Evolutionary conservation across 2,797 vertebrate species (phyloP), one percentile per base, ranked within the genome.

Genomic region (Takifugu rubripes): DNA sequence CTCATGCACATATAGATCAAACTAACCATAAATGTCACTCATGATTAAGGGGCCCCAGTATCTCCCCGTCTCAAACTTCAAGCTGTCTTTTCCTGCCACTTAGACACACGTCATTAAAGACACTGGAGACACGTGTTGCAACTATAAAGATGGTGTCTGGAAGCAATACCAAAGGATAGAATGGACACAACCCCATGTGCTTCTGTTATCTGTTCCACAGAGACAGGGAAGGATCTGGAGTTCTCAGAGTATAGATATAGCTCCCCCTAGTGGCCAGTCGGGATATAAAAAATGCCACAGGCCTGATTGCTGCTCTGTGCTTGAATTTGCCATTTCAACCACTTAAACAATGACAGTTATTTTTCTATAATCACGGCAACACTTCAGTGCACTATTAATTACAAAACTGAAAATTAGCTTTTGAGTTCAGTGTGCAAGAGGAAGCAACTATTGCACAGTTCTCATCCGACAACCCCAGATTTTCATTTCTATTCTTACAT

Each of bases 231-330:
- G 21, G 21, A 17, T 14, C 7, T 9, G 10, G 51, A 14, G 17
- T 9, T 68, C 1, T 51, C 15, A 25, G 46, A 46, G n/a, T 56
- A 21, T 15, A 54, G 26, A 3, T 33, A 1, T 4, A 17, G 63
- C 84, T 21, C 82, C 82, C 65, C 66, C 87, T 79, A 71, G 78
- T 86, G 87, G 80, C 3, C n/a, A 40, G 16, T 14, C 9, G 9
- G 0, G 9, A 24, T 47, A 25, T 5, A 6, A 25, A 21, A 12
- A 4, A 25, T 14, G 11, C 46, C 25, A 48, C 21, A 12, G 24
- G 46, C 12, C 12, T 10, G 36, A 4, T 12, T 40, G 3, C 36
- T 40, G 36, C 36, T 40, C 8, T 12, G 12, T 14, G 10, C 2
- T 14, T 40, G 10, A 40, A 40, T 40, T 14, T 40, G 36, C 36